Conservation (phyloP, 2,113 vertebrate genomes). For the Upupa epops region DNA sequence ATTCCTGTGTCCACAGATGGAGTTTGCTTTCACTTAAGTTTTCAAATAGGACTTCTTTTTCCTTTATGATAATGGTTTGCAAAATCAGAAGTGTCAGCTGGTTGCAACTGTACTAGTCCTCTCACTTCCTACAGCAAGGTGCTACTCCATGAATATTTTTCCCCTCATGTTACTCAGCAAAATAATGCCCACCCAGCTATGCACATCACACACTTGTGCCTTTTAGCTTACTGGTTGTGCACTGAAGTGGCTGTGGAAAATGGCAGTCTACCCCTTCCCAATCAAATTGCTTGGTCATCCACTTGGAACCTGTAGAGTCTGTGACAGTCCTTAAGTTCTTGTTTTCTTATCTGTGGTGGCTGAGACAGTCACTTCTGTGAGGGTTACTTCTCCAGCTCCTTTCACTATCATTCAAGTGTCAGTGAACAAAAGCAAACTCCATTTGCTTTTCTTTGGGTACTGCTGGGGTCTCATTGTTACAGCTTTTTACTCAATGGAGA, state of each 20-base stretch:
- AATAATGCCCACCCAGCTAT: not conserved
- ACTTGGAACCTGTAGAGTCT: not conserved
- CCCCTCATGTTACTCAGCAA: not conserved
- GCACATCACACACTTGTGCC: rapidly evolving
- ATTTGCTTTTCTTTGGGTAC: not conserved
- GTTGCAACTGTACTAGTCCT: not conserved
- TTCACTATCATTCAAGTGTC: not conserved
- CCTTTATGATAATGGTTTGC: not conserved
- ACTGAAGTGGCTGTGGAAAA: not conserved
- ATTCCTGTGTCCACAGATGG: not conserved
- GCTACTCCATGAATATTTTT: not conserved
- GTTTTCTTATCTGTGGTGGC: not conserved
- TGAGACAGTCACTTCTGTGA: not conserved
- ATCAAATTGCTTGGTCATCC: not conserved
- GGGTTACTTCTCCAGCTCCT: not conserved
- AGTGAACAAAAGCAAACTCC: not conserved
- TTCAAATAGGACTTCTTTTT: not conserved
- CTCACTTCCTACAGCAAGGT: not conserved
- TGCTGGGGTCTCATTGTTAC: not conserved
- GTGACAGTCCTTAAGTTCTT: not conserved
- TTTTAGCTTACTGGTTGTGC: not conserved
- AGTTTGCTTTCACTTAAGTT: not conserved
- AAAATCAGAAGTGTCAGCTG: not conserved
- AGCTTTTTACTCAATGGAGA: not conserved
- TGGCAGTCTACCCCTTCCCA: not conserved